A percentile compares a stretch with the other conserved stretches of the same genome.
Conservation (phyloP, 2,113 vertebrate genomes). For the Aythya baeri region DNA sequence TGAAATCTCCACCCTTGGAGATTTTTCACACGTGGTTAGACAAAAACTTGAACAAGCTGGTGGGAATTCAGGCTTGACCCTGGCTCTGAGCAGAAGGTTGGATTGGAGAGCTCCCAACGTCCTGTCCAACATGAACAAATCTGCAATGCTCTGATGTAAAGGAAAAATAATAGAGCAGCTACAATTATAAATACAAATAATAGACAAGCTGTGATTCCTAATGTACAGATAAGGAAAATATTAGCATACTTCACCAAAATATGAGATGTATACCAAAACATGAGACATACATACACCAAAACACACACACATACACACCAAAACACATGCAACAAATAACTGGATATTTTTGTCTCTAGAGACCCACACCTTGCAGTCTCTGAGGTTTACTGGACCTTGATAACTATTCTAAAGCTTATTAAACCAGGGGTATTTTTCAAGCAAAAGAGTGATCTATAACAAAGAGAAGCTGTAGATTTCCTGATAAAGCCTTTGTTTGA, state of each 20-base stretch:
- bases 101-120: background rate
- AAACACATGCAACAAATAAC: background rate
- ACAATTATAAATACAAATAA: background rate
- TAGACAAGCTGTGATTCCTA: background rate
- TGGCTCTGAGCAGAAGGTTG: background rate
- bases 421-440: background rate
- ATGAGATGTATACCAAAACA: background rate
- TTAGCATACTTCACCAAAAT: background rate
- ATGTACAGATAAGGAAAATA: background rate
- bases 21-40: background rate
- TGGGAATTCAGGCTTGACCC: background rate
- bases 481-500: background rate
- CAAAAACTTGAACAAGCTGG: background rate
- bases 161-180: background rate
- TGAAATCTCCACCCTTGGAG: background rate
- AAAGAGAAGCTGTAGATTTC: background rate
- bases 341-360: background rate
- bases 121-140: background rate
- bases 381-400: background rate
- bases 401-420: background rate
- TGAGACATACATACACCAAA: too few relatives aligned
- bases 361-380: background rate
- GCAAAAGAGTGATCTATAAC: background rate
- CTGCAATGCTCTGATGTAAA: fast-evolving
- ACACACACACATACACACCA: background rate